Percentiles rank a stretch among this genome's conserved stretches.
These are phyloP conservation scores for Elysia chlorotica DNA, from an alignment of 1,140 invertebrate species.

Conservation along the genomic window DNA sequence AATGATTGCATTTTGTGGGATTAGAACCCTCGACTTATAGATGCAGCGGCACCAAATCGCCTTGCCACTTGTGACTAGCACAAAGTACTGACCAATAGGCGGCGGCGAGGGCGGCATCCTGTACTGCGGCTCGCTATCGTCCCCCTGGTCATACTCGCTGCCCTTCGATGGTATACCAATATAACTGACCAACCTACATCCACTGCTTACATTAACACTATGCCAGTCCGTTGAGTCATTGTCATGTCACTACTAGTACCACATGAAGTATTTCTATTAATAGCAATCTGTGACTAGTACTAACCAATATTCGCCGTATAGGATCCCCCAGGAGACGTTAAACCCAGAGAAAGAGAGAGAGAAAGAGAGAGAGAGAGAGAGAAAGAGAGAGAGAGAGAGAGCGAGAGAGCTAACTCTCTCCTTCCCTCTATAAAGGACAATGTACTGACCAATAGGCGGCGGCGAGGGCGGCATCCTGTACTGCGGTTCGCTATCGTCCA, in stretches of 20 bases:
- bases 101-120: constrained; percentile 10
- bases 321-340: not conserved
- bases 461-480: constrained; percentile 6
- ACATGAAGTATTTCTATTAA: constrained; percentile 1
- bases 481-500: not conserved
- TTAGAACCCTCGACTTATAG: too few species aligned
- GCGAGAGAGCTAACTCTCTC: too few species aligned
- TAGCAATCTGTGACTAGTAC: constrained; percentile 9
- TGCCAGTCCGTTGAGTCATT: constrained; percentile 3
- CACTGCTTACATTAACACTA: not conserved
- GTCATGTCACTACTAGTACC: not conserved
- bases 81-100: constrained; percentile 10
- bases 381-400: not conserved
- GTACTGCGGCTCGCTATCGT: not conserved
- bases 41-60: too few species aligned
- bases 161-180: too few species aligned
- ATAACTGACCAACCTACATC: too few species aligned
- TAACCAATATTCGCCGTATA: constrained; percentile 2
- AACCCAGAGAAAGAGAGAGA: not conserved
- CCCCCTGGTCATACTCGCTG: not conserved
- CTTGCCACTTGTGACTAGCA: too few species aligned
- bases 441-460: constrained; percentile 12
- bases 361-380: not conserved
- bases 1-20: too few species aligned
- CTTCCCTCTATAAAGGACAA: too few species aligned